Conservation (phyloP, 2,888 invertebrate species). For the Chymomyza procnemis region DNA sequence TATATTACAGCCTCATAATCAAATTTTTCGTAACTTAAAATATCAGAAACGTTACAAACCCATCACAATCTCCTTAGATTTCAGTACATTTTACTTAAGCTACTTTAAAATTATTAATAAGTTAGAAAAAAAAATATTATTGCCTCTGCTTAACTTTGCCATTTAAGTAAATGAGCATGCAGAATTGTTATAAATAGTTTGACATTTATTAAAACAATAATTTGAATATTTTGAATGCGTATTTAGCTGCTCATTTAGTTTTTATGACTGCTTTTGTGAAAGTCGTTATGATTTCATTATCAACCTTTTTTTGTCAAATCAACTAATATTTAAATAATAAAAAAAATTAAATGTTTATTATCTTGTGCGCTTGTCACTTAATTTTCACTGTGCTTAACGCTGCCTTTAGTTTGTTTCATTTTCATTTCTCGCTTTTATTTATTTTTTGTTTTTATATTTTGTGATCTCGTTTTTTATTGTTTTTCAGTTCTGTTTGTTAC, state of each 20-base stretch:
- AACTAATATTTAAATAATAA: not conserved
- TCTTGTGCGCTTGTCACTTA: constrained; percentile 30
- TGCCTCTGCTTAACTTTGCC: no score
- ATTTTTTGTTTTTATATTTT: constrained; percentile 44
- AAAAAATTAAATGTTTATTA: not conserved
- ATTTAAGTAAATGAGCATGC: no score
- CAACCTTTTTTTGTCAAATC: not conserved
- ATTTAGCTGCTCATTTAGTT: constrained; percentile 10
- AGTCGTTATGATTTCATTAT: not conserved
- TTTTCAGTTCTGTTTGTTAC: constrained; percentile 3
- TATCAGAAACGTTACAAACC: no score
- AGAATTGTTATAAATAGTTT: no score
- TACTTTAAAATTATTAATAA: not conserved
- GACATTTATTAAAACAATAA: not conserved
- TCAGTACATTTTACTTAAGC: no score
- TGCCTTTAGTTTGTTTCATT: constrained; percentile 31
- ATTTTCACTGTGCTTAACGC: constrained; percentile 30
- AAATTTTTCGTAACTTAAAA: no score
- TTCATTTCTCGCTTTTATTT: constrained; percentile 35
- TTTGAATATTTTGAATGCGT: constrained; percentile 9
- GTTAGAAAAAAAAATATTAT: not conserved
- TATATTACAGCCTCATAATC: no score
- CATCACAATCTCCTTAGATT: no score
- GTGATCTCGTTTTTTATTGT: constrained; percentile 12
- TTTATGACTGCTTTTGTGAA: constrained; percentile 10